A percentile compares a stretch with the other conserved stretches of the same genome.
phyloP scores from a whole-genome alignment of 2,113 vertebrate species.

The Ceuthmochares aereus region DNA sequence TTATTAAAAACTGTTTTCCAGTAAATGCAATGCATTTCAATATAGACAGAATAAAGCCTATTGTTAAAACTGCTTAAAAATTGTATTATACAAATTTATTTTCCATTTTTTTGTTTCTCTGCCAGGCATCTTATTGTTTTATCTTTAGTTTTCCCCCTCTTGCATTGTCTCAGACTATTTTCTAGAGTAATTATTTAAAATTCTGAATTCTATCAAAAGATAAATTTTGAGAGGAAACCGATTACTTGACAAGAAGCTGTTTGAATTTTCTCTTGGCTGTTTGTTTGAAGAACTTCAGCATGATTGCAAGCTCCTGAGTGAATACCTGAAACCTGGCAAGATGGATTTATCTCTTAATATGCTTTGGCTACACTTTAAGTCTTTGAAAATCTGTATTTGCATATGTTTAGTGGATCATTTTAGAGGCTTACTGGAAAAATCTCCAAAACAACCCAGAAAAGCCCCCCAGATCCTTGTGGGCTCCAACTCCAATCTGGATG shows the following conservation, averaged over 20 bases:
- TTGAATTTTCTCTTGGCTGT: neutral
- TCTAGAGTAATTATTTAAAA: neutral
- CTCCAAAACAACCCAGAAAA: neutral
- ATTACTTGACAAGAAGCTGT: neutral
- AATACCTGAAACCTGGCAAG: neutral
- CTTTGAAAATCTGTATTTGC: slow-evolving; percentile 1
- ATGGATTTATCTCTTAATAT: neutral
- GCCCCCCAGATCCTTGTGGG: neutral
- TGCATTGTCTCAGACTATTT: neutral
- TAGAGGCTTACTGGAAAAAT: slow-evolving; percentile 22
- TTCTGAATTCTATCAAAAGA: neutral
- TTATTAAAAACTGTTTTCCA: neutral
- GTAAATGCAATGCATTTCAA: neutral
- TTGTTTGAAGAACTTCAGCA: neutral
- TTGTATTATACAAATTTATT: neutral
- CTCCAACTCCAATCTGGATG: neutral
- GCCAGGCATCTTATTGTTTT: neutral
- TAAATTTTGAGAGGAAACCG: neutral
- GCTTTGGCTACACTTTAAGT: neutral
- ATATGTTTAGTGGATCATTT: neutral
- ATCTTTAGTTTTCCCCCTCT: neutral
- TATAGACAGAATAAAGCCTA: neutral
- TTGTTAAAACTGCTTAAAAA: neutral
- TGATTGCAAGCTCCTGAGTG: neutral
- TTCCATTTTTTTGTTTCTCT: neutral